Percentiles rank a stretch among this genome's conserved stretches.
Evolutionary conservation across 1,140 invertebrate species (phyloP).

Genomic region (Oncopodura yosiiana): DNA sequence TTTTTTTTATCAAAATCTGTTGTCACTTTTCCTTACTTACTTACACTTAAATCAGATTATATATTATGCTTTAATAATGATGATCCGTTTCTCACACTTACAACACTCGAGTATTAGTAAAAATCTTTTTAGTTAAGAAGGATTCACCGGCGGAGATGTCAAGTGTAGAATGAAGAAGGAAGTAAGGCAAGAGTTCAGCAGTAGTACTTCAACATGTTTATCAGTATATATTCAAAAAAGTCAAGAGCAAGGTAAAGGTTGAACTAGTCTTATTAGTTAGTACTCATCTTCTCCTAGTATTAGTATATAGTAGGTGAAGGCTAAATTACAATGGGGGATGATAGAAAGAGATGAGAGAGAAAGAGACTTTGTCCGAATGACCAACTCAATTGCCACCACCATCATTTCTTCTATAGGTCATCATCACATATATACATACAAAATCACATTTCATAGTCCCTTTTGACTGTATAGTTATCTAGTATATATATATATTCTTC

Average conservation of each 20-base stretch:
- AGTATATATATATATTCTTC: too few relatives aligned
- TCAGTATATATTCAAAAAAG: too few relatives aligned
- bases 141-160: slow-evolving; percentile 7
- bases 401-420: too few relatives aligned
- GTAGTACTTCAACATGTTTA: too few relatives aligned
- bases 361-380: background rate
- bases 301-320: slow-evolving; percentile 6
- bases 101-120: background rate
- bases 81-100: background rate
- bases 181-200: slow-evolving; percentile 13
- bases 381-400: background rate
- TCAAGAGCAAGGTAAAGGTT: background rate
- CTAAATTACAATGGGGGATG: too few relatives aligned
- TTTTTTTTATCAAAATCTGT: too few relatives aligned
- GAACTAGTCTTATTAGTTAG: slow-evolving; percentile 4
- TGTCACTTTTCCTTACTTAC: background rate
- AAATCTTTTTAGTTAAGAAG: background rate
- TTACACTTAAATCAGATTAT: background rate
- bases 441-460: too few relatives aligned
- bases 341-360: background rate
- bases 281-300: background rate
- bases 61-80: slow-evolving; percentile 1
- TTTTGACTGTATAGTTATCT: too few relatives aligned
- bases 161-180: slow-evolving; percentile 11
- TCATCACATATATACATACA: too few relatives aligned